phyloP scores from a whole-genome alignment of 1,140 invertebrate genomes.

The Bradynema listronoti region DNA sequence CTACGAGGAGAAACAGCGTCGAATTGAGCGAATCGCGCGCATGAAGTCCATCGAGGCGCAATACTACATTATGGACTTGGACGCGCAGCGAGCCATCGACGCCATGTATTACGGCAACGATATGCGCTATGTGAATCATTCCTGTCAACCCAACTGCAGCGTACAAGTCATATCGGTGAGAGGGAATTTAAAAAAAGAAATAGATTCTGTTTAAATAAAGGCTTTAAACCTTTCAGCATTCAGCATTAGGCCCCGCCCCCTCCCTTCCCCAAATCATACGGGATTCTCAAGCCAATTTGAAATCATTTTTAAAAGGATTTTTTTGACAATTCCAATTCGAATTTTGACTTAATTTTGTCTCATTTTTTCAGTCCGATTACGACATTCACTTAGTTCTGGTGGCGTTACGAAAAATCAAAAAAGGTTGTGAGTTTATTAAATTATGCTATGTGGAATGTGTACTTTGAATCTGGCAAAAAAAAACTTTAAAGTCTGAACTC shows the following conservation, averaged over 20 bases:
- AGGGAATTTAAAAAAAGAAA: too few relatives aligned
- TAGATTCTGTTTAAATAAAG: too few relatives aligned
- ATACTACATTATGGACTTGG: constrained; percentile 31
- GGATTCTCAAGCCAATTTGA: too few relatives aligned
- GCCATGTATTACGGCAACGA: constrained; percentile 28
- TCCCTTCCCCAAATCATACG: too few relatives aligned
- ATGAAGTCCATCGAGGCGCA: constrained; percentile 23
- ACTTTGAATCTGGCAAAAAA: too few relatives aligned
- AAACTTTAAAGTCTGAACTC: too few relatives aligned
- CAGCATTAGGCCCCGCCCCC: too few relatives aligned
- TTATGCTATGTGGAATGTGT: too few relatives aligned
- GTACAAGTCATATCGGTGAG: background rate
- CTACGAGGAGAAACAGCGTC: constrained; percentile 7
- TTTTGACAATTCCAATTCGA: too few relatives aligned
- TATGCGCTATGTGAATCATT: constrained; percentile 33
- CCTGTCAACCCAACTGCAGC: constrained; percentile 19
- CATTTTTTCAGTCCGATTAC: constrained; percentile 23
- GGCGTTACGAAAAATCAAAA: constrained; percentile 15
- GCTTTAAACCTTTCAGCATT: too few relatives aligned
- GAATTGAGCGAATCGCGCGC: constrained; percentile 16
- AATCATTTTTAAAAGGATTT: too few relatives aligned
- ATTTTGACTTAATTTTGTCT: too few relatives aligned
- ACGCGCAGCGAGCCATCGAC: constrained; percentile 16
- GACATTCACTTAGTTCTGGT: constrained; percentile 24
- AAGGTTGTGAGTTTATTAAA: background rate